Base-by-base conservation (phyloP, 2,113 vertebrate genomes). In the Calidris pugnax region DNA sequence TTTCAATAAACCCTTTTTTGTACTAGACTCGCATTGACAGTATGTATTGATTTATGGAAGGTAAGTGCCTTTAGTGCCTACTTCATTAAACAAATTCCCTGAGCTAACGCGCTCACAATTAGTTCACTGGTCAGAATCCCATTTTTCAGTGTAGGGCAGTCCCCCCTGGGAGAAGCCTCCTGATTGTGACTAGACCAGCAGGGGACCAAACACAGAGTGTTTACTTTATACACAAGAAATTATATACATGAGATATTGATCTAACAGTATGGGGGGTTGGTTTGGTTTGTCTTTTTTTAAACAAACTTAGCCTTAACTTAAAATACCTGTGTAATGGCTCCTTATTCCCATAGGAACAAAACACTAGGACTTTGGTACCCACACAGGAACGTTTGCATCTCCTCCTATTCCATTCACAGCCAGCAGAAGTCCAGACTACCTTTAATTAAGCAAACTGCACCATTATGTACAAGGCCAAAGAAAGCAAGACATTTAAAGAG, bases 1-100 rank as follows among this genome's bases (percentile, higher is more conserved):
- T 98, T 98, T 98, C 96, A 98, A 98, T 98, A 98, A 98, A 96
- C 67, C 74, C n/a, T 80, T 98, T 98, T 98, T 98, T 98, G 53
- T 97, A 98, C 86, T 37, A 76, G 62, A 80, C 26, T 87, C 12
- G 24, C 28, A 39, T 0, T 48, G 71, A 56, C 51, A 23, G 17
- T 7, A 41, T 59, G 74, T 55, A 74, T 50, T 68, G 39, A 62
- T 72, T 39, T 59, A 47, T 14, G 51, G 47, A 84, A 59, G 41
- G n/a, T 3, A 71, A 85, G 63, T 50, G 22, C 37, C 68, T 83
- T 51, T 15, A 55, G 50, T 67, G 39, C 12, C 39, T 37, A 9
- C 35, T 60, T 56, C 51, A 48, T 59, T 55, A 28, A 37, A 45
- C 16, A 27, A 71, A 55, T 48, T 41, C 30, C 39, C 69, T 26